Evolutionary conservation across 2,797 vertebrate genomes (phyloP).

Genomic region (Pelodytes ibericus): DNA sequence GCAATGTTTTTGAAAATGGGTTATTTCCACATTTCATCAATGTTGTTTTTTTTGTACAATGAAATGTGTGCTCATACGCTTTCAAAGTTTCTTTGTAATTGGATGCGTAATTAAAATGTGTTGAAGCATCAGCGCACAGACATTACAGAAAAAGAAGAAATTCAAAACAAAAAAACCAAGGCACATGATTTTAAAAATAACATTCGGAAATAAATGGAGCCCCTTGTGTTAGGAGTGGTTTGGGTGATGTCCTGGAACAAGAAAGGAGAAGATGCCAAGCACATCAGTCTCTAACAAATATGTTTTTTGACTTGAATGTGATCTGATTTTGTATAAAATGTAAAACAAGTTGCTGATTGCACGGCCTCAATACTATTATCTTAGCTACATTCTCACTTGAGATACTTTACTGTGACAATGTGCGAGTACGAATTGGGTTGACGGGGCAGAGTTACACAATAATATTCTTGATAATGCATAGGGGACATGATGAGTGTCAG

Average conservation of each 20-base stretch:
- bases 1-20: too few relatives aligned
- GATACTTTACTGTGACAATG: slow-evolving; percentile 38
- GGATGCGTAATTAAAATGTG: background rate
- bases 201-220: slow-evolving; percentile 31
- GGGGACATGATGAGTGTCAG: slow-evolving; percentile 14
- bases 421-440: slow-evolving; percentile 39
- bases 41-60: too few relatives aligned
- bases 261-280: slow-evolving; percentile 35
- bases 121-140: background rate
- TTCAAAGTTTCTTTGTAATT: background rate
- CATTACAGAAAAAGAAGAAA: background rate
- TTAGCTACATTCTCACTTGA: slow-evolving; percentile 20
- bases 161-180: background rate
- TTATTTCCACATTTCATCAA: too few relatives aligned
- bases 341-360: slow-evolving; percentile 52
- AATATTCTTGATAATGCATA: slow-evolving; percentile 9
- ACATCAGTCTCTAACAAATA: slow-evolving; percentile 24
- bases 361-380: slow-evolving; percentile 47
- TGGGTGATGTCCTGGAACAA: slow-evolving; percentile 43
- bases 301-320: slow-evolving; percentile 45
- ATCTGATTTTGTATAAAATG: slow-evolving; percentile 56
- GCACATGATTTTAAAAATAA: slow-evolving; percentile 31
- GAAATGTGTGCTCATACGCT: too few relatives aligned
- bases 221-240: slow-evolving; percentile 17
- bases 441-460: slow-evolving; percentile 38